phyloP scores from a whole-genome alignment of 1,140 invertebrate genomes.

The Drosophila erecta region DNA sequence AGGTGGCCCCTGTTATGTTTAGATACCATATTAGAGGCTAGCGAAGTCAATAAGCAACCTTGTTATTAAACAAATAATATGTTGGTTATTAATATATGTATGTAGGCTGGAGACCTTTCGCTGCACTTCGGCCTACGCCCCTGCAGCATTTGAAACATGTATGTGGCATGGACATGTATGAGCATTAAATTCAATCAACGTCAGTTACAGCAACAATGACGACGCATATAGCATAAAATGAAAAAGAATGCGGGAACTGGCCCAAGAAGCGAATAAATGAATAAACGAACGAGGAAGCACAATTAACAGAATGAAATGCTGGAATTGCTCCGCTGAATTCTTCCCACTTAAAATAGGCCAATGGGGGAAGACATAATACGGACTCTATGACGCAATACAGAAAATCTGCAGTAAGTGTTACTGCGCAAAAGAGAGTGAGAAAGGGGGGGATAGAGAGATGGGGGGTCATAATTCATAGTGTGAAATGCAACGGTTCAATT shows the following conservation, averaged over 20 bases:
- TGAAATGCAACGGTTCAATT: conserved; percentile 44
- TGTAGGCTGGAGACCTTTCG: neutral
- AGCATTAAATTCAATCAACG: conserved; percentile 21
- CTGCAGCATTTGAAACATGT: neutral
- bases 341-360: conserved; percentile 47
- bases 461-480: conserved; percentile 41
- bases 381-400: conserved; percentile 68
- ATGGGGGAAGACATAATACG: conserved; percentile 15
- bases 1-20: neutral
- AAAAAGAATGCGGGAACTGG: conserved; percentile 19
- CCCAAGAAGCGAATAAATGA: conserved; percentile 35
- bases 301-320: conserved; percentile 1
- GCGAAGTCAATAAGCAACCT: neutral
- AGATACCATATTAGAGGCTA: neutral
- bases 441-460: conserved; percentile 9
- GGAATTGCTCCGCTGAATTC: conserved; percentile 9
- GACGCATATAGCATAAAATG: conserved; percentile 16
- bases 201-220: conserved; percentile 23
- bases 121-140: neutral
- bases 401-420: conserved; percentile 73
- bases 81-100: neutral
- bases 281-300: conserved; percentile 2
- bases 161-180: too few relatives aligned
- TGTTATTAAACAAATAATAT: too few relatives aligned
- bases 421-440: conserved; percentile 63